Conservation (phyloP, 2,797 vertebrate genomes). For the Amazona ochrocephala region DNA sequence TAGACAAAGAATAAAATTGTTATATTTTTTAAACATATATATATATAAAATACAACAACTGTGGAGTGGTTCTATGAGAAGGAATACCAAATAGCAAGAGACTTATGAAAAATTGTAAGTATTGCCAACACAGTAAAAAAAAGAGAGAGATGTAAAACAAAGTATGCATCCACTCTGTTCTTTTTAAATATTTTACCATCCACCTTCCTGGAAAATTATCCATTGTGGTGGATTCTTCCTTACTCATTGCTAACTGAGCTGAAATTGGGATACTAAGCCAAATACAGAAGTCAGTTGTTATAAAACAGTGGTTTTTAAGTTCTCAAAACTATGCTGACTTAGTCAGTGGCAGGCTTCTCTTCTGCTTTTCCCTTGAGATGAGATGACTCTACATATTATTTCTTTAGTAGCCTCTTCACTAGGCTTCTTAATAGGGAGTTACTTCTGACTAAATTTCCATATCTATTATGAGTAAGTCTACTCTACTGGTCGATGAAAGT, state of each 20-base stretch:
- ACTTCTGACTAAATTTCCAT: not conserved
- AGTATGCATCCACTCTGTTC: not conserved
- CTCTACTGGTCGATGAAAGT: not conserved
- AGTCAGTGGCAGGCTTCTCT: not conserved
- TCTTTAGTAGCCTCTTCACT: not conserved
- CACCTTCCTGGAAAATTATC: not conserved
- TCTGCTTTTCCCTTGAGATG: not conserved
- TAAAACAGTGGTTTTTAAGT: not conserved
- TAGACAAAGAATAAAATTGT: not conserved
- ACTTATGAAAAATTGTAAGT: not conserved
- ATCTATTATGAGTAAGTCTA: not conserved
- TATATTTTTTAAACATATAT: not conserved
- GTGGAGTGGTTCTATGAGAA: not conserved
- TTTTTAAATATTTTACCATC: not conserved
- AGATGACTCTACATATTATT: not conserved
- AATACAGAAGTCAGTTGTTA: not conserved
- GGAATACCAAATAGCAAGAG: not conserved
- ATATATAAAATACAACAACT: not conserved
- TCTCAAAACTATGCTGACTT: not conserved
- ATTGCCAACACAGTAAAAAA: not conserved
- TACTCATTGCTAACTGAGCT: not conserved
- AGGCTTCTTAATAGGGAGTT: not conserved
- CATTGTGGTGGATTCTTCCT: not conserved
- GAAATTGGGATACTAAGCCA: not conserved
- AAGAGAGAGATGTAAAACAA: not conserved